Conservation (phyloP, 1,140 invertebrate genomes). For the Bradynema listronoti region DNA sequence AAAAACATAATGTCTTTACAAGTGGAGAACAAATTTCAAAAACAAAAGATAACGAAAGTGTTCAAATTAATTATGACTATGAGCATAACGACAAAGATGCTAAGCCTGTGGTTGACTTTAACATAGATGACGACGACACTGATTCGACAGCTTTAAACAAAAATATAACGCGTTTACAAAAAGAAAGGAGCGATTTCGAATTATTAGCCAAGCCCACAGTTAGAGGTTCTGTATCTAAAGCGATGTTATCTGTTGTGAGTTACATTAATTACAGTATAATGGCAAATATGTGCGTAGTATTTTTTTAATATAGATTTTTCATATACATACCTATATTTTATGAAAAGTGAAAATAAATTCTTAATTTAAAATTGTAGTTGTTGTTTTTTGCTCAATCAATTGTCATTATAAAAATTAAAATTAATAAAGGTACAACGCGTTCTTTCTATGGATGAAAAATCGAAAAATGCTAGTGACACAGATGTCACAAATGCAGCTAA, state of each 20-base stretch:
- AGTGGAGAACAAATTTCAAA: neutral
- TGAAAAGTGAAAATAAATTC: conserved; percentile 1
- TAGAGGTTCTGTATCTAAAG: neutral
- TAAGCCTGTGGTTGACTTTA: neutral
- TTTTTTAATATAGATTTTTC: neutral
- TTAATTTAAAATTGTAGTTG: neutral
- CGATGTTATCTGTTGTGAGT: neutral
- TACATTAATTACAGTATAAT: neutral
- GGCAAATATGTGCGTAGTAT: neutral
- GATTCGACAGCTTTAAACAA: too few relatives aligned
- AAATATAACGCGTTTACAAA: neutral
- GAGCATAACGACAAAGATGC: too few relatives aligned
- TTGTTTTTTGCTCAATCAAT: conserved; percentile 7
- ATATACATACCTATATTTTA: too few relatives aligned
- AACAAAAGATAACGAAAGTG: neutral
- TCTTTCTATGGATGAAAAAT: conserved; percentile 1
- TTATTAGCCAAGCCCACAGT: neutral
- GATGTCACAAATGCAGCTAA: neutral
- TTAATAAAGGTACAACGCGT: neutral
- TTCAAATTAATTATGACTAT: too few relatives aligned
- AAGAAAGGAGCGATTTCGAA: neutral
- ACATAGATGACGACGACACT: neutral
- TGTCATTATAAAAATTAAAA: conserved; percentile 11
- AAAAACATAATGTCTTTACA: neutral
- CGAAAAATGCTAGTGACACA: conserved; percentile 7